Percentiles rank a stretch among this genome's conserved stretches.
Conservation (phyloP, 2,113 vertebrate genomes). For the Oenanthe melanoleuca region DNA sequence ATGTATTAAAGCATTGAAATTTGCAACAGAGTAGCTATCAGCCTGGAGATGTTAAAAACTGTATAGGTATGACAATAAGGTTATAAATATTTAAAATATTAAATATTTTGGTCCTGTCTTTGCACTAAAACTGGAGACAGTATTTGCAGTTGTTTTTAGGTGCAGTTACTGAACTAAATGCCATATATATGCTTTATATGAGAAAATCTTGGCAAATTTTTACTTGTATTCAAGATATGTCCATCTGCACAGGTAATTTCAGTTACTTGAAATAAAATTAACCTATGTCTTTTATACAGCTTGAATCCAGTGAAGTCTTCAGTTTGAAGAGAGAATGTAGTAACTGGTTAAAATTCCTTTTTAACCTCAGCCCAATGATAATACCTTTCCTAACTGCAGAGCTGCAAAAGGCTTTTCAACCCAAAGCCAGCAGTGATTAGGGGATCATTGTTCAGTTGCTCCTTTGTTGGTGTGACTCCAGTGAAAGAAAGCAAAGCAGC, state of each 20-base stretch:
- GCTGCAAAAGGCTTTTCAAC: neutral
- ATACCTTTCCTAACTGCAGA: neutral
- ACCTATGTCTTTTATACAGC: neutral
- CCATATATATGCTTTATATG: neutral
- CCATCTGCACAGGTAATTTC: neutral
- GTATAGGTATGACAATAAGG: neutral
- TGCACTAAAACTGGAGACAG: neutral
- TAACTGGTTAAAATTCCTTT: neutral
- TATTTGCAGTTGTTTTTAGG: neutral
- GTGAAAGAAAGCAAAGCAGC: neutral
- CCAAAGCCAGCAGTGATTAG: neutral
- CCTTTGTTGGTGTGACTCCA: neutral
- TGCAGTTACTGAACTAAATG: neutral
- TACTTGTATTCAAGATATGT: neutral
- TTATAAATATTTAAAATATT: neutral
- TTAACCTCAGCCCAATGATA: neutral
- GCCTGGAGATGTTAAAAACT: neutral
- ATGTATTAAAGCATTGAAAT: neutral
- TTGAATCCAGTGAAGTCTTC: neutral
- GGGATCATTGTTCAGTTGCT: neutral
- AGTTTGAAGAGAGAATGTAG: neutral
- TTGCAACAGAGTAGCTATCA: neutral
- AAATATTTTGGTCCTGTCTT: neutral
- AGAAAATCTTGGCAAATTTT: neutral
- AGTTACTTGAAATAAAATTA: neutral